Percentiles rank a stretch among this genome's conserved stretches.
These are phyloP conservation scores for Clistopyga incitator DNA, from an alignment of 2,888 invertebrate genomes.

Conservation along the genomic window DNA sequence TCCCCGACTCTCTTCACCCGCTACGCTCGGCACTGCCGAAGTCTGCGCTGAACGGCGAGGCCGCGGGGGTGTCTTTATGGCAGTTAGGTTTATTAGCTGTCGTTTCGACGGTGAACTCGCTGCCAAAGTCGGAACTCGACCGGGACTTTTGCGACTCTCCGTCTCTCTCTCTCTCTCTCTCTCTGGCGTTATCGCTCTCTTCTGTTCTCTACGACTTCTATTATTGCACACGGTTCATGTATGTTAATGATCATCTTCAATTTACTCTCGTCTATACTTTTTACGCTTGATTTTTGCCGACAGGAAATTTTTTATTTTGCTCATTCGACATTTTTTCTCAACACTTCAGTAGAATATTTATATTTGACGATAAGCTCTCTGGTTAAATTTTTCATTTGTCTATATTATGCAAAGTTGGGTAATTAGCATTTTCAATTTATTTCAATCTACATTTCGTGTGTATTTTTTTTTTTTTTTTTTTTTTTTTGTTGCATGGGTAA, in stretches of 20 bases:
- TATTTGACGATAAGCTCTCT: background rate
- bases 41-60: constrained; percentile 26
- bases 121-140: constrained; percentile 53
- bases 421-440: background rate
- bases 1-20: constrained; percentile 59
- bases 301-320: background rate
- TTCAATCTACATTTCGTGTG: background rate
- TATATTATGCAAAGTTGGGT: background rate
- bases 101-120: constrained; percentile 70
- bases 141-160: constrained; percentile 38
- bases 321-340: background rate
- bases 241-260: background rate
- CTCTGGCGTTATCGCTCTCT: background rate
- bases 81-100: constrained; percentile 79
- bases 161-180: background rate
- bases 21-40: background rate
- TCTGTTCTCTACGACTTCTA: background rate
- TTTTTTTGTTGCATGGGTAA: background rate
- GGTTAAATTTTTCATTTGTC: background rate
- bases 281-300: background rate
- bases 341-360: background rate
- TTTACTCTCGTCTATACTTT: background rate
- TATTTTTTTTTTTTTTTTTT: constrained; percentile 9
- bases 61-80: constrained; percentile 74
- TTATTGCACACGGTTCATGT: background rate